A percentile compares a stretch with the other conserved stretches of the same genome.
These are phyloP conservation scores for Rhopalosiphum maidis DNA, from an alignment of 1,140 invertebrate genomes.

Conservation along the genomic window DNA sequence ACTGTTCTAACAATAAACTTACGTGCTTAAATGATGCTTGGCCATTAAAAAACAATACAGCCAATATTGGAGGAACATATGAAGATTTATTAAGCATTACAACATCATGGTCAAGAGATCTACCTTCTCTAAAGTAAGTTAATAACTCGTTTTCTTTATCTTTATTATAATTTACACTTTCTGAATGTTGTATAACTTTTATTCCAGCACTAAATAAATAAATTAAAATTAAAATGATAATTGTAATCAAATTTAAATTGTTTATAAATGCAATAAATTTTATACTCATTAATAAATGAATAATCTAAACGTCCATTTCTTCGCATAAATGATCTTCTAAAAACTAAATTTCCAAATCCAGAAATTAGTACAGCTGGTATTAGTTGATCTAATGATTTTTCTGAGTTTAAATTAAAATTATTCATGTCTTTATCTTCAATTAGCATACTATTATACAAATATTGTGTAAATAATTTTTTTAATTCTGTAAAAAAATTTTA, in stretches of 20 bases:
- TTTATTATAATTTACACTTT: constrained; percentile 68
- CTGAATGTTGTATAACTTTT: constrained; percentile 64
- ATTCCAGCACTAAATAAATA: constrained; percentile 65
- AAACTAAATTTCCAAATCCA: constrained; percentile 66
- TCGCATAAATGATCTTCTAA: constrained; percentile 63
- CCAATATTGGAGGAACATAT: constrained; percentile 66
- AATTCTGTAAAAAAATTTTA: constrained; percentile 61
- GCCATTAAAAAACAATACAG: constrained; percentile 64
- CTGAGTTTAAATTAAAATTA: constrained; percentile 32
- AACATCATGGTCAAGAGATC: constrained; percentile 64
- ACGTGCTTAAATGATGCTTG: constrained; percentile 55
- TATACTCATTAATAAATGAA: constrained; percentile 40
- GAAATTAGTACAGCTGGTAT: constrained; percentile 65
- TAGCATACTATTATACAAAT: constrained; percentile 64
- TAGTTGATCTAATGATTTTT: constrained; percentile 64
- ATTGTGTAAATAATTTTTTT: constrained; percentile 63
- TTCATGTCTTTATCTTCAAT: constrained; percentile 58
- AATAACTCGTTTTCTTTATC: constrained; percentile 63
- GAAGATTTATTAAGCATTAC: constrained; percentile 66
- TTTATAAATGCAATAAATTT: neutral
- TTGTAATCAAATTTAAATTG: neutral
- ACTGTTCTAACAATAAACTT: neutral
- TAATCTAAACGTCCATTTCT: constrained; percentile 64
- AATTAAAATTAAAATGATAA: neutral
- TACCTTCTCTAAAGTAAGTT: constrained; percentile 64